phyloP scores from a whole-genome alignment of 2,113 vertebrate genomes.

The Anser brachyrhynchus region DNA sequence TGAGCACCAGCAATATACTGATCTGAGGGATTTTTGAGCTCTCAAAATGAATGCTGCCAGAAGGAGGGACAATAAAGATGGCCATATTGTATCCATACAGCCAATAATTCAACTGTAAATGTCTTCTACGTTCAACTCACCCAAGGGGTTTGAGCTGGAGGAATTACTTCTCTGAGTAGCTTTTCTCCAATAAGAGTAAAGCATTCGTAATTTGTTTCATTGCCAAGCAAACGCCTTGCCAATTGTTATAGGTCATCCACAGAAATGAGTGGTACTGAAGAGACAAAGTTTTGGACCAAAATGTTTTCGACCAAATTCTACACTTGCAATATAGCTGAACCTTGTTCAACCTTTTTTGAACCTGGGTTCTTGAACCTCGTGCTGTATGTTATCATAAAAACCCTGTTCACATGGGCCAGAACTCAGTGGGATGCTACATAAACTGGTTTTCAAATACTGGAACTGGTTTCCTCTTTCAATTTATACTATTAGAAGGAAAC shows the following conservation, averaged over 20 bases:
- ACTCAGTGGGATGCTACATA: background rate
- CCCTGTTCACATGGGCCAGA: background rate
- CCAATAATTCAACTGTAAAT: background rate
- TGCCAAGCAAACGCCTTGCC: background rate
- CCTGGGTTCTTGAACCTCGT: background rate
- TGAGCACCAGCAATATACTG: background rate
- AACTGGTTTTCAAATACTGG: background rate
- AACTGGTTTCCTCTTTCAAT: background rate
- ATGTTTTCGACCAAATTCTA: background rate
- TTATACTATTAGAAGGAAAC: background rate
- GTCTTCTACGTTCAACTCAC: background rate
- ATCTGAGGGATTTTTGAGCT: background rate
- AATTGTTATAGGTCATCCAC: background rate
- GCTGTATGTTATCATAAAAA: background rate
- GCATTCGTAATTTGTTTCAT: background rate
- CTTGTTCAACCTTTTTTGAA: background rate
- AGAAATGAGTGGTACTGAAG: background rate
- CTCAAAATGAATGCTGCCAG: background rate
- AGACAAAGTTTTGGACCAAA: background rate
- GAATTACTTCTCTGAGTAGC: background rate
- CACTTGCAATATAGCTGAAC: background rate
- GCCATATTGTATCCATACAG: background rate
- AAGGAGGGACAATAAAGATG: background rate
- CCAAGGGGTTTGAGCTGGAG: background rate
- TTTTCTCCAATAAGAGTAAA: background rate